A percentile compares a stretch with the other conserved stretches of the same genome.
Evolutionary conservation across 2,797 vertebrate species (phyloP).

Genomic region (Manis javanica): DNA sequence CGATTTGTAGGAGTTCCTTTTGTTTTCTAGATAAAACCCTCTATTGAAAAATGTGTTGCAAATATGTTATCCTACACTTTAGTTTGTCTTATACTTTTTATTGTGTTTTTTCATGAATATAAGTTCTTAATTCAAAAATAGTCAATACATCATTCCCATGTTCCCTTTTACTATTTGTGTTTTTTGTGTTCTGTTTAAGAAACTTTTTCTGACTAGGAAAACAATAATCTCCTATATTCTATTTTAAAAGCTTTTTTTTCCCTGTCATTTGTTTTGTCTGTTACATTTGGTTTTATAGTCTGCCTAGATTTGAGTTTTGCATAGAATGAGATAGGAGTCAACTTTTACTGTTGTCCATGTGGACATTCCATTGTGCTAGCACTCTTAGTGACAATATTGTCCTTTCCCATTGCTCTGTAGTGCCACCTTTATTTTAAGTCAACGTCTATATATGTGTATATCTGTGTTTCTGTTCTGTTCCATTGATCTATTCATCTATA

Average conservation of each 20-base stretch:
- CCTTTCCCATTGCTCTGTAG: not conserved
- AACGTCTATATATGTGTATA: not conserved
- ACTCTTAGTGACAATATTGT: not conserved
- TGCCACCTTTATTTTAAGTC: conserved; percentile 4
- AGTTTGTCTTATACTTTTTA: not conserved
- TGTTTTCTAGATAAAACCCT: not conserved
- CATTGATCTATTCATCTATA: not conserved
- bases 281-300: not conserved
- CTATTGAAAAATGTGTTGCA: conserved; percentile 33
- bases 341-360: not conserved
- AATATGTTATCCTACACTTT: not conserved
- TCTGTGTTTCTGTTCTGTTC: conserved; percentile 1
- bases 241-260: not conserved
- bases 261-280: not conserved
- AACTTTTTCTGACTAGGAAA: not conserved
- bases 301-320: not conserved
- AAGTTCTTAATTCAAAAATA: conserved; percentile 31
- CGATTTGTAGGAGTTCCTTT: conserved; percentile 23
- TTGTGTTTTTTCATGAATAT: not conserved
- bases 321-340: not conserved
- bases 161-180: not conserved
- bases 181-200: not conserved
- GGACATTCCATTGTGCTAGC: not conserved
- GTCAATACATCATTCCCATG: not conserved
- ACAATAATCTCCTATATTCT: not conserved